A percentile compares a stretch with the other conserved stretches of the same genome.
Evolutionary conservation across 2,888 invertebrate species (phyloP).

Genomic region (Nineta flava): DNA sequence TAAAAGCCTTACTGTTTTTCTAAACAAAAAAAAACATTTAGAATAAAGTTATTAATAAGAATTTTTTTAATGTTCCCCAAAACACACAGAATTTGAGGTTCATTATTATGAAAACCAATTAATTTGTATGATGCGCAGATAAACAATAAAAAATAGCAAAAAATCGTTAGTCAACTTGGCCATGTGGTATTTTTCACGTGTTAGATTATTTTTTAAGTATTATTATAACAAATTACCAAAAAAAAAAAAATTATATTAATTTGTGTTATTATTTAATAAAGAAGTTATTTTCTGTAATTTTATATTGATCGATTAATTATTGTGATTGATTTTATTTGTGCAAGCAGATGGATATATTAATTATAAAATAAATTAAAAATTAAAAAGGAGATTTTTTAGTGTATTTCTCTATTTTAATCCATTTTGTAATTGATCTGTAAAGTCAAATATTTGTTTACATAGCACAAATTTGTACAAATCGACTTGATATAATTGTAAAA

Average conservation of each 20-base stretch:
- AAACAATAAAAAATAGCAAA: slow-evolving; percentile 14
- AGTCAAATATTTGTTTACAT: too few relatives aligned
- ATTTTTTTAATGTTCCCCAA: neutral
- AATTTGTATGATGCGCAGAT: neutral
- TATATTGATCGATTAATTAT: too few relatives aligned
- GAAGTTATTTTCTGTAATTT: too few relatives aligned
- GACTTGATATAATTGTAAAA: too few relatives aligned
- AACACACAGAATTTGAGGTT: neutral
- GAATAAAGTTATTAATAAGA: too few relatives aligned
- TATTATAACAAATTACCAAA: slow-evolving; percentile 6
- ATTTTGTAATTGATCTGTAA: too few relatives aligned
- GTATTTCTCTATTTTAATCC: too few relatives aligned
- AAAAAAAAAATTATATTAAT: neutral
- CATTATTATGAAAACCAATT: neutral
- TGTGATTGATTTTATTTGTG: neutral
- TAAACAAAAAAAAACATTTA: too few relatives aligned
- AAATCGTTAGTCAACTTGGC: slow-evolving; percentile 28
- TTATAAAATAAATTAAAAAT: neutral
- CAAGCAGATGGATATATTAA: neutral
- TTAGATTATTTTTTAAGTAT: slow-evolving; percentile 17
- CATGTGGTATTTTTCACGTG: slow-evolving; percentile 28
- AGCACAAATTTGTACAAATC: too few relatives aligned
- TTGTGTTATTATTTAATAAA: neutral
- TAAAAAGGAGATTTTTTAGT: neutral
- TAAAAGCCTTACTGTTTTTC: too few relatives aligned